Evolutionary conservation across 2,113 vertebrate genomes (phyloP).

Genomic region (Microtus richardsoni): DNA sequence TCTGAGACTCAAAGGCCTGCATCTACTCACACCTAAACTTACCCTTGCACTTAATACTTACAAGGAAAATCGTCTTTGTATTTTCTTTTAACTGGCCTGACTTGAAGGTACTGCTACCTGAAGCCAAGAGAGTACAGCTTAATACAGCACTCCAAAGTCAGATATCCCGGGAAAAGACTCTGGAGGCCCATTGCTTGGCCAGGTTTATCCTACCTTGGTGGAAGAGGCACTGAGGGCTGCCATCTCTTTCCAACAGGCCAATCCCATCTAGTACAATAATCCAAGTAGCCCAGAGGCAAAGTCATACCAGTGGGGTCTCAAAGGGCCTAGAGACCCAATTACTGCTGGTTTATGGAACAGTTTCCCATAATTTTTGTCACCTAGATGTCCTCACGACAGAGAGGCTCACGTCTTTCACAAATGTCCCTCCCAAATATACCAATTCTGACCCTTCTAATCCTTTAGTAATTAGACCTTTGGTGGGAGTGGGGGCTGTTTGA

Average conservation of each 20-base stretch:
- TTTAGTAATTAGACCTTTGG: background rate
- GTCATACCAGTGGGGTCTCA: background rate
- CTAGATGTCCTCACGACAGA: background rate
- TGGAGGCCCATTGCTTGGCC: background rate
- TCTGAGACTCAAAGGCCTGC: background rate
- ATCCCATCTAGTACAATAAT: background rate
- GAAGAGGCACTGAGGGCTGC: background rate
- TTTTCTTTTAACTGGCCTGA: background rate
- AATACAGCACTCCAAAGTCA: background rate
- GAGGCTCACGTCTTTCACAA: background rate
- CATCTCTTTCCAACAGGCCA: background rate
- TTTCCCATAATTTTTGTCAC: background rate
- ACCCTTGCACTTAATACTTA: background rate
- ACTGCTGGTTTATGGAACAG: background rate
- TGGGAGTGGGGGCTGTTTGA: background rate
- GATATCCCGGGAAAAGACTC: background rate
- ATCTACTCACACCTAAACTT: background rate
- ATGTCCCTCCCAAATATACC: background rate
- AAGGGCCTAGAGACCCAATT: background rate
- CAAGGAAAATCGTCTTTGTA: background rate
- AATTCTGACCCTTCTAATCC: background rate
- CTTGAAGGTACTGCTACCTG: background rate
- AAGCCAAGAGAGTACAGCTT: constrained; percentile 9
- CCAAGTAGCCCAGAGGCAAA: background rate
- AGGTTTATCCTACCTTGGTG: background rate